phyloP scores from a whole-genome alignment of 2,113 vertebrate genomes.

The Plestiodon gilberti region DNA sequence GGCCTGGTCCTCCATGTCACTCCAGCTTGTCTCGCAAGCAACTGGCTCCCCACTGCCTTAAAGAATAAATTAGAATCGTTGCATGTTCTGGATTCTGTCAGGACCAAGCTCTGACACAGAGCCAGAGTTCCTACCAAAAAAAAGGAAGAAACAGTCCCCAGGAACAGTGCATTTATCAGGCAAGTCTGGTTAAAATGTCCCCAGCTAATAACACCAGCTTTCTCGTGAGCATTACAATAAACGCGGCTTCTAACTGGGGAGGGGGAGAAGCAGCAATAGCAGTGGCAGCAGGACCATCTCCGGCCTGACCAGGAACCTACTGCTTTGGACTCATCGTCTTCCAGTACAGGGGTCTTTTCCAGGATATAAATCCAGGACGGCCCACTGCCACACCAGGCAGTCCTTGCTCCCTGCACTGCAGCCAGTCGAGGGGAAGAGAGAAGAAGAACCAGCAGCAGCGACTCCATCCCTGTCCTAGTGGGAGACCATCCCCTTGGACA shows the following conservation, averaged over 20 bases:
- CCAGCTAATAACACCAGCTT: constrained; percentile 54
- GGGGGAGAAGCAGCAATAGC: too few species aligned
- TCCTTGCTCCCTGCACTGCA: too few species aligned
- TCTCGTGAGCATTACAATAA: constrained; percentile 55
- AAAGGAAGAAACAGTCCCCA: constrained; percentile 69
- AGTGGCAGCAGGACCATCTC: too few species aligned
- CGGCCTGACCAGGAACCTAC: too few species aligned
- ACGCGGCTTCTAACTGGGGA: not conserved
- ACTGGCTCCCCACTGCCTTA: constrained; percentile 37
- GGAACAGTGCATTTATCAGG: constrained; percentile 71
- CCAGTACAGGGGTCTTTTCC: too few species aligned
- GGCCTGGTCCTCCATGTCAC: constrained; percentile 48
- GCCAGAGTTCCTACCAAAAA: constrained; percentile 63
- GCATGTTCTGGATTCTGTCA: constrained; percentile 70
- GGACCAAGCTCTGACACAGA: constrained; percentile 62
- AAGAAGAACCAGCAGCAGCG: too few species aligned
- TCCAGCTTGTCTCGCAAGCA: constrained; percentile 30
- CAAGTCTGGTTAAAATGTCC: constrained; percentile 64
- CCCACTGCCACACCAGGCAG: too few species aligned
- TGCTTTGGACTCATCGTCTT: too few species aligned
- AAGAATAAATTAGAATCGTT: constrained; percentile 51
- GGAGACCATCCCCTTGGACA: too few species aligned
- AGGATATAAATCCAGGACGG: too few species aligned
- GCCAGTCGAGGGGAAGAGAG: too few species aligned
- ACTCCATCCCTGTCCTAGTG: too few species aligned